Conservation (phyloP, 2,113 vertebrate species). For the Rhea pennata region DNA sequence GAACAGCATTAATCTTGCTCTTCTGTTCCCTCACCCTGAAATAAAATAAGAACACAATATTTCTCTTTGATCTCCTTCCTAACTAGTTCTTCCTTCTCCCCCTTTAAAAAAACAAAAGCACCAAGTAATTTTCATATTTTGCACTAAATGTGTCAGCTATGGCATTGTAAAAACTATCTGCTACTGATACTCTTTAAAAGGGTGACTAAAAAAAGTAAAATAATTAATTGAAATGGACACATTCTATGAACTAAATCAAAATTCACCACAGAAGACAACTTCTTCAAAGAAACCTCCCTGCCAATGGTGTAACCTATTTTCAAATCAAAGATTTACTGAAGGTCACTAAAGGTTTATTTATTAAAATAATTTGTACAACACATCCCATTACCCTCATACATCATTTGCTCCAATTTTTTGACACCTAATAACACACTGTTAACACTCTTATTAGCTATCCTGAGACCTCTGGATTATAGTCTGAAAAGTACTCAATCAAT, state of each 20-base stretch:
- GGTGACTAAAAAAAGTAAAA: not conserved
- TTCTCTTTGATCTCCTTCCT: not conserved
- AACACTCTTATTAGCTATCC: not conserved
- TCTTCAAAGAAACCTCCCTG: not conserved
- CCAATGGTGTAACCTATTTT: not conserved
- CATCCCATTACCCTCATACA: not conserved
- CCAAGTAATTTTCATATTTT: not conserved
- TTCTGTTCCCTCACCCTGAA: not conserved
- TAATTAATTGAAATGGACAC: not conserved
- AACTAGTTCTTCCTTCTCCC: not conserved
- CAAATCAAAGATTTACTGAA: not conserved
- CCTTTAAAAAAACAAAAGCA: not conserved
- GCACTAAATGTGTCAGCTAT: not conserved
- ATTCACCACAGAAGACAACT: not conserved
- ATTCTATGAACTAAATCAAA: not conserved
- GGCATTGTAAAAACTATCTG: not conserved
- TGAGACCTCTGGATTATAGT: not conserved
- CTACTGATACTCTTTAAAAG: not conserved
- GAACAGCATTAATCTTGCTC: not conserved
- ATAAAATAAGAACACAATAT: not conserved
- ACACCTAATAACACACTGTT: not conserved
- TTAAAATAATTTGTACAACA: not conserved
- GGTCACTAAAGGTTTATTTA: not conserved
- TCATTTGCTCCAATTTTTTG: conserved; percentile 7
- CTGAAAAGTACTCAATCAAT: conserved; percentile 1